These are phyloP conservation scores for Phortica okadai DNA, from an alignment of 2,888 invertebrate species.

Conservation along the genomic window DNA sequence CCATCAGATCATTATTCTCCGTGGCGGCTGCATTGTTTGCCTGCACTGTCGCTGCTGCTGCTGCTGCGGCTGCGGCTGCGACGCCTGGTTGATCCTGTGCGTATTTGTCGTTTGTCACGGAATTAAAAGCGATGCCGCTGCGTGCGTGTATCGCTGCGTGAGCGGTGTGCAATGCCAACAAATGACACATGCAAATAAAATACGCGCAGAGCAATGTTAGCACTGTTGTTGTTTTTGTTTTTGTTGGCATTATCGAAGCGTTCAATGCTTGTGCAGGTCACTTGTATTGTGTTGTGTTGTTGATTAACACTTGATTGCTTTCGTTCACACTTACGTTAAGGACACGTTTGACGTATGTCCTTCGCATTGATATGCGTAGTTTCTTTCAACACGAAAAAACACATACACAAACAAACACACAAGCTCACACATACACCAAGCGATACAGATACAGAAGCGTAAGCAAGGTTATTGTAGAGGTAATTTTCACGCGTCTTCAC, in stretches of 20 bases:
- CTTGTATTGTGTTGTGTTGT: not conserved
- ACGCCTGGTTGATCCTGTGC: conserved; percentile 39
- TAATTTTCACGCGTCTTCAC: not conserved
- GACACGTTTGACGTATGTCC: conserved; percentile 55
- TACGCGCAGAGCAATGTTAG: conserved; percentile 38
- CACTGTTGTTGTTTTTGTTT: conserved; percentile 42
- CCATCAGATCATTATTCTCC: conserved; percentile 67
- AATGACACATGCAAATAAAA: conserved; percentile 39
- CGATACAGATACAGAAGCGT: not conserved
- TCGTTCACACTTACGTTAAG: conserved; percentile 38
- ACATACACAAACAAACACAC: not conserved
- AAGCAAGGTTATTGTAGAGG: too few species aligned
- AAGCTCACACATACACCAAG: conserved; percentile 44
- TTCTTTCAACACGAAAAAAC: conserved; percentile 6
- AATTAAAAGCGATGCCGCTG: conserved; percentile 43
- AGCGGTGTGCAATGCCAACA: conserved; percentile 48
- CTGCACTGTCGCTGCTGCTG: conserved; percentile 40
- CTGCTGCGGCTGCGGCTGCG: conserved; percentile 43
- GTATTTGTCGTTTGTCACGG: not conserved
- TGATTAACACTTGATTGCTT: not conserved
- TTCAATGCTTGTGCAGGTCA: not conserved
- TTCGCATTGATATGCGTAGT: conserved; percentile 53
- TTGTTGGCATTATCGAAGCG: conserved; percentile 16
- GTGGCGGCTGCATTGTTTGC: conserved; percentile 30
- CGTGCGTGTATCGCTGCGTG: conserved; percentile 57